Evolutionary conservation across 1,140 invertebrate species (phyloP).

Genomic region (Campoletis sonorensis): DNA sequence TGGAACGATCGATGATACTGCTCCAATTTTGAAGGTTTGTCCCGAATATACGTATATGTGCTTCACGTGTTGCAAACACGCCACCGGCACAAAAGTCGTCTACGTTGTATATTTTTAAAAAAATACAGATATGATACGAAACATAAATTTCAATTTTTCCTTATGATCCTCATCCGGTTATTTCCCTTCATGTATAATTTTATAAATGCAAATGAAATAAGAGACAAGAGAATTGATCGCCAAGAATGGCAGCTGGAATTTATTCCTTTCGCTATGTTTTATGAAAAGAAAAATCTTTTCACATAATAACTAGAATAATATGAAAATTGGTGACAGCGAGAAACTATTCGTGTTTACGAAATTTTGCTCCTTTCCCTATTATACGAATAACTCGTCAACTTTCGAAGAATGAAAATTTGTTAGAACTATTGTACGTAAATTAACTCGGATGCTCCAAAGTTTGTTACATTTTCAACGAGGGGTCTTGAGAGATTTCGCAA

Average conservation of each 20-base stretch:
- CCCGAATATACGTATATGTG: slow-evolving; percentile 22
- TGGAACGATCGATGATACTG: slow-evolving; percentile 55
- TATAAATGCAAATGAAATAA: neutral
- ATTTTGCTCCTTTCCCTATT: too few species aligned
- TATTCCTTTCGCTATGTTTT: too few species aligned
- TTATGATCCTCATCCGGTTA: slow-evolving; percentile 6
- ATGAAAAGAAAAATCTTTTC: too few species aligned
- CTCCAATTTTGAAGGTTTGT: slow-evolving; percentile 53
- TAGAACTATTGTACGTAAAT: slow-evolving; percentile 33
- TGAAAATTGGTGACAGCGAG: too few species aligned
- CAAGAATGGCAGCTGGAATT: too few species aligned
- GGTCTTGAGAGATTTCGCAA: slow-evolving; percentile 7
- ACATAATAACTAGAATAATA: too few species aligned
- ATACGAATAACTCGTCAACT: too few species aligned
- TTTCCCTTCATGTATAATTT: neutral
- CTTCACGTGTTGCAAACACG: slow-evolving; percentile 38
- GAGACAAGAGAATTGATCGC: too few species aligned
- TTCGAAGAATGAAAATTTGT: neutral
- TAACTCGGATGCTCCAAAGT: neutral
- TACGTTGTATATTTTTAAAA: neutral
- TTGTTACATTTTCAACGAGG: neutral
- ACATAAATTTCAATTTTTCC: neutral
- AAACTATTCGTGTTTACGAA: too few species aligned
- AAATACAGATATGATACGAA: neutral
- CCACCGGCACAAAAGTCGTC: slow-evolving; percentile 19